Evolutionary conservation across 2,113 vertebrate genomes (phyloP), one percentile per base, ranked within the genome.

Genomic region (Lipophrys pholis): DNA sequence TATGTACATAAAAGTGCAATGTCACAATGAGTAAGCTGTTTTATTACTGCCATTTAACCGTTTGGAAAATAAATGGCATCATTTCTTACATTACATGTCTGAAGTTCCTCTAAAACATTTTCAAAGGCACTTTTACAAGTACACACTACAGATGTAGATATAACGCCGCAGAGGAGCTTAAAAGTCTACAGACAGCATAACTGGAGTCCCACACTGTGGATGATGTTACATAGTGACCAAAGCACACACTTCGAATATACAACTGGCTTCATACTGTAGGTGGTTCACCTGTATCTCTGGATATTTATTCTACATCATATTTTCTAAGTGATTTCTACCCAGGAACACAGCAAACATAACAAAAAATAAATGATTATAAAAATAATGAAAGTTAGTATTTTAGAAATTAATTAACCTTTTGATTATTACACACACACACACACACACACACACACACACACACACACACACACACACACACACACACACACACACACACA

Each of bases 121-220:
- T 95, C 94, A 96, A 99, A 99, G 98, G 98, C 98, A 99, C 98
- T 99, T 99, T 95, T 95, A 96, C 95, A 91, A 96, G 94, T 96
- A 96, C 96, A 96, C 95, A 94, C 95, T 93, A 95, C 94, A 92
- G 94, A 96, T 96, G 95, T 96, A 96, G 94, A 94, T 80, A 30
- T 30, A 80, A 96, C 94, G 95, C 93, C 89, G 94, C 89, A 88
- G 93, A 76, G 80, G 42, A 81, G 93, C 91, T 93, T 93, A 93
- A 2, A 93, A 93, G 94, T 95, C 93, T 93, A 95, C 93, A 94
- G 90, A 92, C 89, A 86, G 92, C 81, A 59, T 56, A 54, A 91
- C 92, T 85, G 2, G 90, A 91, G 92, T 93, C 90, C 93, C 91
- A 95, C 93, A 93, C 6, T 12, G 43, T 89, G 86, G 87, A 91